Percentiles rank a stretch among this genome's conserved stretches.
Conservation (phyloP, 1,140 invertebrate genomes). For the Lamellibrachia luymesi region DNA sequence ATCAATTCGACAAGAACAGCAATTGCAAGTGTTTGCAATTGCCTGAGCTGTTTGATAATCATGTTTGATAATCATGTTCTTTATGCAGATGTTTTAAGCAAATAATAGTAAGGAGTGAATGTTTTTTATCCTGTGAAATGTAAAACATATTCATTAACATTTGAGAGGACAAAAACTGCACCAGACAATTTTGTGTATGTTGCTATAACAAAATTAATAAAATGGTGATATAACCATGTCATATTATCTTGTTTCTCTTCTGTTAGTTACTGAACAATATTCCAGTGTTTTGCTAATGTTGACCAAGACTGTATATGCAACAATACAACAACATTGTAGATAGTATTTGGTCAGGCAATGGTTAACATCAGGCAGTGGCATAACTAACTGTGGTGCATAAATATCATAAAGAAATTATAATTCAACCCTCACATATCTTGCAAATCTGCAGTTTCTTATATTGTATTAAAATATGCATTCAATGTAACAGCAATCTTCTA, state of each 20-base stretch:
- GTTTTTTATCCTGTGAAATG: not conserved
- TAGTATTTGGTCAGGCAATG: too few species aligned
- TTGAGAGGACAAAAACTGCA: not conserved
- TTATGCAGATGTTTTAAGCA: not conserved
- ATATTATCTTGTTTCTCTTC: not conserved
- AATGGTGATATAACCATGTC: not conserved
- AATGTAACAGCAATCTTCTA: too few species aligned
- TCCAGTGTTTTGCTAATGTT: too few species aligned
- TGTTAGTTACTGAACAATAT: not conserved
- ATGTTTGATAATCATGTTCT: not conserved
- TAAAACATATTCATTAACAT: not conserved
- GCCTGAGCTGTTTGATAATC: not conserved
- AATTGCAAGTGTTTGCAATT: not conserved
- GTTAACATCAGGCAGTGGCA: too few species aligned
- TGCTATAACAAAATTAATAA: constrained; percentile 6
- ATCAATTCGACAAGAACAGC: not conserved
- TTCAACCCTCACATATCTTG: too few species aligned
- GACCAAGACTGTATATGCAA: too few species aligned
- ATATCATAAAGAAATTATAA: too few species aligned
- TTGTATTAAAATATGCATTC: too few species aligned
- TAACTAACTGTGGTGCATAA: too few species aligned
- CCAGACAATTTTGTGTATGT: not conserved
- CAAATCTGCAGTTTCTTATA: too few species aligned
- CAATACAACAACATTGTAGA: too few species aligned
- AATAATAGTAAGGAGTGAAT: not conserved